These are phyloP conservation scores for Saguinus midas DNA, from an alignment of 2,113 vertebrate genomes.

Conservation along the genomic window DNA sequence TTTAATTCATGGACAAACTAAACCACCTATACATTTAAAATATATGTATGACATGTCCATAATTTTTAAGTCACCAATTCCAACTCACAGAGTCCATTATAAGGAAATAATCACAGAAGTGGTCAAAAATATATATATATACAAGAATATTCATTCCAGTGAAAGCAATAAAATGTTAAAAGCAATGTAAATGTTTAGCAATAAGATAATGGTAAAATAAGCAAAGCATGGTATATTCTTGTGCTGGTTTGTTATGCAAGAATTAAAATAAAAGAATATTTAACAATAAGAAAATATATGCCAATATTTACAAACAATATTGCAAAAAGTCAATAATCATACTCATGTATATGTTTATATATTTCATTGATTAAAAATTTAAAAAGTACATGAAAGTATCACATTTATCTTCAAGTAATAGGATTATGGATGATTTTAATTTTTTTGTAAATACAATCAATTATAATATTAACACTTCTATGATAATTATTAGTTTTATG, in stretches of 20 bases:
- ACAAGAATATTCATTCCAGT: neutral
- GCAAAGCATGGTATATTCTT: neutral
- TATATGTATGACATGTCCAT: neutral
- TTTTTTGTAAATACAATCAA: neutral
- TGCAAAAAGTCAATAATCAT: neutral
- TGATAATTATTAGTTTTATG: neutral
- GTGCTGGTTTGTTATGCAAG: neutral
- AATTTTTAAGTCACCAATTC: neutral
- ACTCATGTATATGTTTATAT: neutral
- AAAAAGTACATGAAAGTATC: neutral
- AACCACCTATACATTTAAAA: neutral
- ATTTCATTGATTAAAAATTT: neutral
- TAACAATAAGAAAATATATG: neutral
- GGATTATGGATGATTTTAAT: neutral
- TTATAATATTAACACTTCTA: neutral
- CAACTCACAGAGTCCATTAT: neutral
- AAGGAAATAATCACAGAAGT: neutral
- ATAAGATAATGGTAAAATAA: neutral
- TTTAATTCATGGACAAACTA: conserved; percentile 9
- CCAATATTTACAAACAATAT: neutral
- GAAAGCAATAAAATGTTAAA: neutral
- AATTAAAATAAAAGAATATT: neutral
- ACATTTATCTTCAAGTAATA: neutral
- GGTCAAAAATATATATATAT: neutral
- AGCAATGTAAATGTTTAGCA: neutral